phyloP scores from a whole-genome alignment of 2,113 vertebrate species.

The Leptobrachium leishanense region DNA sequence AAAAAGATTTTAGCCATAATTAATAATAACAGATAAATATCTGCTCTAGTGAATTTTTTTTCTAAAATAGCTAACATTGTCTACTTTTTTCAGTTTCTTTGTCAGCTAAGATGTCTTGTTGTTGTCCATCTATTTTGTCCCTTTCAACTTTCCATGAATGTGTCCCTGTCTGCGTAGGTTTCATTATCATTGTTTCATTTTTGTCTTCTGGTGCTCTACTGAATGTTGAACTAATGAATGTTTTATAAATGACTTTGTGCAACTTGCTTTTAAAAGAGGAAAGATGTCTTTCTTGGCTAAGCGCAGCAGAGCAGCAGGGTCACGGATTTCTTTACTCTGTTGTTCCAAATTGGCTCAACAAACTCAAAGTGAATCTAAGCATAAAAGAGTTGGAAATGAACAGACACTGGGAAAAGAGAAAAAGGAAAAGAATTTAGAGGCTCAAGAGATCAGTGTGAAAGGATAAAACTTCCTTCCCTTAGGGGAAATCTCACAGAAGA shows the following conservation, averaged over 20 bases:
- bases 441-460: constrained; percentile 34
- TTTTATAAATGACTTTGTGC: constrained; percentile 34
- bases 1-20: too few species aligned
- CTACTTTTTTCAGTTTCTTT: not conserved
- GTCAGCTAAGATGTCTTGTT: not conserved
- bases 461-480: constrained; percentile 6
- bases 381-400: constrained; percentile 41
- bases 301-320: constrained; percentile 41
- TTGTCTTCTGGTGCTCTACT: constrained; percentile 9
- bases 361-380: constrained; percentile 24
- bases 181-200: constrained; percentile 25
- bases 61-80: too few species aligned
- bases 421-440: constrained; percentile 17
- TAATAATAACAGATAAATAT: too few species aligned
- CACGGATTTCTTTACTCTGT: constrained; percentile 32
- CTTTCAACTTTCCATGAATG: constrained; percentile 24
- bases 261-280: constrained; percentile 27
- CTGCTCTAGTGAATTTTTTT: too few species aligned
- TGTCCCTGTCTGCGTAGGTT: not conserved
- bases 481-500: constrained; percentile 4
- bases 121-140: constrained; percentile 21
- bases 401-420: not conserved
- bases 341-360: constrained; percentile 41
- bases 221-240: constrained; percentile 42
- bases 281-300: constrained; percentile 35